Conservation (phyloP, 2,888 invertebrate genomes). For the Oegoconia quadripuncta region DNA sequence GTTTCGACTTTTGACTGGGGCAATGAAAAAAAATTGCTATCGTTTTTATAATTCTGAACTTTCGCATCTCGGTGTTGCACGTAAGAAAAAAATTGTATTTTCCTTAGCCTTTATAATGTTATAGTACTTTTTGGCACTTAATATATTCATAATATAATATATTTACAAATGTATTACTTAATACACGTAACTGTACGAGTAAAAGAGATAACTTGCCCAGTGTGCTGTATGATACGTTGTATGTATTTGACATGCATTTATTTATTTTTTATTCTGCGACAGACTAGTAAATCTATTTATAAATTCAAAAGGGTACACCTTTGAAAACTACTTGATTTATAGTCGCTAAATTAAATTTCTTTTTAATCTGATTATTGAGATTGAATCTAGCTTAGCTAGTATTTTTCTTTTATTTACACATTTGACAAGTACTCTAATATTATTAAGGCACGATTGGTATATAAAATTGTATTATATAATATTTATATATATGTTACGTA, state of each 20-base stretch:
- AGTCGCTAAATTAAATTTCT: not conserved
- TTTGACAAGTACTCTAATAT: slow-evolving; percentile 23
- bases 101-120: slow-evolving; percentile 18
- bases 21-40: slow-evolving; percentile 1
- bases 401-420: not conserved
- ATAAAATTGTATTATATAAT: slow-evolving; percentile 20
- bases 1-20: not conserved
- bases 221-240: too few species aligned
- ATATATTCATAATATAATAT: too few species aligned
- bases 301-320: too few species aligned
- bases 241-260: too few species aligned
- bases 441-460: slow-evolving; percentile 20
- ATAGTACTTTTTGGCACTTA: slow-evolving; percentile 12
- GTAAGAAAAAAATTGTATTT: not conserved
- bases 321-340: not conserved
- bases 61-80: slow-evolving; percentile 7
- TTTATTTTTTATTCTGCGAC: too few species aligned
- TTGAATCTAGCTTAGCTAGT: not conserved
- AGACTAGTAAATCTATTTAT: too few species aligned
- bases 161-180: too few species aligned
- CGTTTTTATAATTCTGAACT: slow-evolving; percentile 2
- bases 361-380: not conserved
- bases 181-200: too few species aligned
- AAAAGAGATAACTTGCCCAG: too few species aligned
- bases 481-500: slow-evolving; percentile 28